A percentile compares a stretch with the other conserved stretches of the same genome.
Conservation (phyloP, 2,888 invertebrate genomes). For the Pachycephus smyrnensis region DNA sequence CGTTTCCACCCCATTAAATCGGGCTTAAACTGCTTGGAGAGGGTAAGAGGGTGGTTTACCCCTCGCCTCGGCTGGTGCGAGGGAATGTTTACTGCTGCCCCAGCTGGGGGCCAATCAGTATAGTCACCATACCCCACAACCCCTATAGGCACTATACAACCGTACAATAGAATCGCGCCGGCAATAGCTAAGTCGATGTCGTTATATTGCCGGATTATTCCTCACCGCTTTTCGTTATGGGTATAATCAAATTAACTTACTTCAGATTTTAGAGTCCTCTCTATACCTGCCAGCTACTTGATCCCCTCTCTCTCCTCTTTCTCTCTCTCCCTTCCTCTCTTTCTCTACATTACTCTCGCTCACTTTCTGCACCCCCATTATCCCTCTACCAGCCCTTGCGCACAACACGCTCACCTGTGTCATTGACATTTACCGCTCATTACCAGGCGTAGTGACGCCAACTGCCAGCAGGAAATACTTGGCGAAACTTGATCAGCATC, state of each 20-base stretch:
- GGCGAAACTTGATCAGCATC: background rate
- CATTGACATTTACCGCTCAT: background rate
- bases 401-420: too few species aligned
- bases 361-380: too few species aligned
- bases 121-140: conserved; percentile 32
- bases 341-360: background rate
- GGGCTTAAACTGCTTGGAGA: conserved; percentile 60
- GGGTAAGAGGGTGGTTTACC: conserved; percentile 22
- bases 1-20: conserved; percentile 67
- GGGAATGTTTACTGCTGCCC: conserved; percentile 64
- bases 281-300: background rate
- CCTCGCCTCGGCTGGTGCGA: conserved; percentile 29
- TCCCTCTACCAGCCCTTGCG: too few species aligned
- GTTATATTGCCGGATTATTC: conserved; percentile 59
- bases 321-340: background rate
- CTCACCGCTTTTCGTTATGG: conserved; percentile 40
- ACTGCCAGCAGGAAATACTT: background rate
- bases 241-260: conserved; percentile 50
- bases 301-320: background rate
- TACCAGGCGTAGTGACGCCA: background rate
- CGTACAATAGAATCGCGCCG: conserved; percentile 55
- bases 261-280: conserved; percentile 41
- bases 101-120: conserved; percentile 64
- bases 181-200: conserved; percentile 54
- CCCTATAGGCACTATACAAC: conserved; percentile 41